Conservation (phyloP, 2,113 vertebrate genomes). For the Lycocorax pyrrhopterus region DNA sequence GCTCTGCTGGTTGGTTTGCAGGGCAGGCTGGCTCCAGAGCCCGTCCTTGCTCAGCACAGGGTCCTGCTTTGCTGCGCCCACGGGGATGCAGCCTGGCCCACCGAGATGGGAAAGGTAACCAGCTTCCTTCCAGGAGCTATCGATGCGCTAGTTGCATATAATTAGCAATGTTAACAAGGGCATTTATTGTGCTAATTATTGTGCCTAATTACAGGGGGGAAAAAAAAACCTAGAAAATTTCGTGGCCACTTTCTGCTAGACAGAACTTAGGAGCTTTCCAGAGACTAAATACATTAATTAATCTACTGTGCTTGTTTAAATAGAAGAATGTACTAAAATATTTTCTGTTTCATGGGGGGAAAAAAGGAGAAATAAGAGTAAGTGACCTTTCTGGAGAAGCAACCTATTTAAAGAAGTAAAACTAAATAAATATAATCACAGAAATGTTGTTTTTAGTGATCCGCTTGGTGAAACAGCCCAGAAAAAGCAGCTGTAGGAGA, state of each 20-base stretch:
- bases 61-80: not conserved
- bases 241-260: slow-evolving; percentile 13
- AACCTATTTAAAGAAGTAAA: not conserved
- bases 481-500: not conserved
- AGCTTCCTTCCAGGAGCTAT: not conserved
- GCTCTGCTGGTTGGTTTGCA: not conserved
- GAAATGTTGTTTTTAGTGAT: not conserved
- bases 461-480: not conserved
- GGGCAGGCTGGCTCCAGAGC: not conserved
- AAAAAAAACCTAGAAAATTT: not conserved
- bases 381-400: not conserved
- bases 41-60: not conserved
- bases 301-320: not conserved
- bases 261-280: not conserved
- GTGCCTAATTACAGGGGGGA: not conserved
- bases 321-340: not conserved
- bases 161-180: slow-evolving; percentile 37
- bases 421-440: not conserved
- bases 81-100: not conserved
- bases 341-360: not conserved
- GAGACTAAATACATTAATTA: slow-evolving; percentile 39
- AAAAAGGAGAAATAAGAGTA: not conserved
- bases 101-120: not conserved
- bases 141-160: not conserved
- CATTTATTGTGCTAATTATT: slow-evolving; percentile 51